Percentiles rank a stretch among this genome's conserved stretches.
Evolutionary conservation across 1,140 invertebrate species (phyloP).

Genomic region (Choristoneura fumiferana): DNA sequence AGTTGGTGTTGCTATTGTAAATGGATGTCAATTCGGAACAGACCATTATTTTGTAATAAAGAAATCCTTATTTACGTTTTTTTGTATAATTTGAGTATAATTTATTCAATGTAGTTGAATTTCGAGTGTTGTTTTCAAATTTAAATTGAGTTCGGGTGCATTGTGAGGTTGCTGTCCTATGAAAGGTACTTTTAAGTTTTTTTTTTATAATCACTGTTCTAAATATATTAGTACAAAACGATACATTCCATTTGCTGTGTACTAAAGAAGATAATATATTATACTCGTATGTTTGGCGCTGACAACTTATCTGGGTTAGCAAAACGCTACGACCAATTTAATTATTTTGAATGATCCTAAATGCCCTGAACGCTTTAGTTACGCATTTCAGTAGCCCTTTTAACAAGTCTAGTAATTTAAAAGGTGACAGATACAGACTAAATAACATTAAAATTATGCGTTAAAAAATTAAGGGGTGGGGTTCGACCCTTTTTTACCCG

Average conservation of each 20-base stretch:
- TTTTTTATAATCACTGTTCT: conserved; percentile 25
- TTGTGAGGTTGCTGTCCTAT: conserved; percentile 33
- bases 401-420: too few relatives aligned
- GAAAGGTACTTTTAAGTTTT: conserved; percentile 27
- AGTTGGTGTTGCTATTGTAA: conserved; percentile 54
- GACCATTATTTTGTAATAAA: conserved; percentile 44
- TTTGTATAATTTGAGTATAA: conserved; percentile 54
- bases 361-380: too few relatives aligned
- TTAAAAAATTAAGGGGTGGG: too few relatives aligned
- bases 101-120: conserved; percentile 70
- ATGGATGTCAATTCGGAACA: conserved; percentile 46
- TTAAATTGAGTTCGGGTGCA: conserved; percentile 57
- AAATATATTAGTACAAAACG: conserved; percentile 7
- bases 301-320: too few relatives aligned
- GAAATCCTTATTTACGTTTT: conserved; percentile 45
- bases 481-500: too few relatives aligned
- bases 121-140: conserved; percentile 55
- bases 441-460: too few relatives aligned
- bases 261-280: neutral
- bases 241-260: conserved; percentile 16
- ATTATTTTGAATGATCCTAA: too few relatives aligned
- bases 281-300: too few relatives aligned
- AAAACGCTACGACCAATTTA: too few relatives aligned
- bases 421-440: too few relatives aligned
- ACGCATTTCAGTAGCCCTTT: too few relatives aligned